Percentiles rank a stretch among this genome's conserved stretches.
These are phyloP conservation scores for Nothocercus nigrocapillus DNA, from an alignment of 2,113 vertebrate genomes.

Conservation along the genomic window DNA sequence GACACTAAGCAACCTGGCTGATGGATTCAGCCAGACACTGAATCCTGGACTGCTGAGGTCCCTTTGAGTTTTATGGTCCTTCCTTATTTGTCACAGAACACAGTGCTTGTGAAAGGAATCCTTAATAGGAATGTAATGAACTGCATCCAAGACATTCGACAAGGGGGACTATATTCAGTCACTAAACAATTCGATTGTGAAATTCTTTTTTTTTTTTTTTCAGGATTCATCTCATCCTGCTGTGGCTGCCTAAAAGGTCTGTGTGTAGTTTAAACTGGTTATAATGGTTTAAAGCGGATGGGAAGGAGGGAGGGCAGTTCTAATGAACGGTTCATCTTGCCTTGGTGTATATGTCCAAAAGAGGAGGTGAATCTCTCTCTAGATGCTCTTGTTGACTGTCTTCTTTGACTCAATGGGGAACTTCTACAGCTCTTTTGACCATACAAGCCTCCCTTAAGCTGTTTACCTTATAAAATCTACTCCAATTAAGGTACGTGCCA, in stretches of 20 bases:
- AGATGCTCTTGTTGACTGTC: neutral
- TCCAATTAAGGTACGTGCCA: neutral
- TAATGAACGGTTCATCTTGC: neutral
- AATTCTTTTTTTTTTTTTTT: neutral
- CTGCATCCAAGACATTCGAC: neutral
- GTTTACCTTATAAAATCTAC: neutral
- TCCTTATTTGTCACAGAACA: neutral
- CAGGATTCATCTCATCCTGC: neutral
- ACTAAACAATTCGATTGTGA: neutral
- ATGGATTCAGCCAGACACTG: neutral
- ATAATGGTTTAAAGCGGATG: neutral
- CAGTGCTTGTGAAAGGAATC: neutral
- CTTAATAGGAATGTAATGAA: neutral
- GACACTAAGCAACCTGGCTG: neutral
- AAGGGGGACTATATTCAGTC: neutral
- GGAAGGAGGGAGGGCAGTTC: neutral
- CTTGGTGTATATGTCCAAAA: neutral
- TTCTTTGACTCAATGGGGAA: neutral
- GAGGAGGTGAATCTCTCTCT: neutral
- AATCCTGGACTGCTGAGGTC: neutral
- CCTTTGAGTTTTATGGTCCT: neutral
- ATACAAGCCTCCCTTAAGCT: neutral
- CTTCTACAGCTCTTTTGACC: neutral
- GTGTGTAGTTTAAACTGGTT: neutral
- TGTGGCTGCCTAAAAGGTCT: neutral